phyloP scores from a whole-genome alignment of 1,140 invertebrate genomes.

The Rhynchophorus ferrugineus region DNA sequence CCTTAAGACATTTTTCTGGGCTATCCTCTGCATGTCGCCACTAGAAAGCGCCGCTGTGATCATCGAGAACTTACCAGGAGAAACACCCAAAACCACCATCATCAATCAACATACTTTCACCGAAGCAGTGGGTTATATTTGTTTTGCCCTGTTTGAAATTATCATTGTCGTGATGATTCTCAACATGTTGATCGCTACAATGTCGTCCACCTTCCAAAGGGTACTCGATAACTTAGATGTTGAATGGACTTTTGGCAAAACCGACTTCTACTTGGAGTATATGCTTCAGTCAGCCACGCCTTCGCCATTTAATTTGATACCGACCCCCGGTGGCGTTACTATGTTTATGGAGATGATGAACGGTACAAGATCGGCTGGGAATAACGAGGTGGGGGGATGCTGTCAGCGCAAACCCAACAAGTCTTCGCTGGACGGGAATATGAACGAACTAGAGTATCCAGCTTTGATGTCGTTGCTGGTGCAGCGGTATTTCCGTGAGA shows the following conservation, averaged over 20 bases:
- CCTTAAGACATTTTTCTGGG: slow-evolving; percentile 68
- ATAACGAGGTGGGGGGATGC: slow-evolving; percentile 17
- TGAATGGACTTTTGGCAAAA: slow-evolving; percentile 54
- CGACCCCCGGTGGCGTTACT: slow-evolving; percentile 43
- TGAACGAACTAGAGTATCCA: slow-evolving; percentile 37
- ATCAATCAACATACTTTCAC: slow-evolving; percentile 52
- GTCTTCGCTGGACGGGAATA: slow-evolving; percentile 3
- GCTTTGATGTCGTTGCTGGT: slow-evolving; percentile 47
- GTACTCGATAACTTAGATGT: slow-evolving; percentile 53
- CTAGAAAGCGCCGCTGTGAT: slow-evolving; percentile 57
- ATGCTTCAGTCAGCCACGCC: slow-evolving; percentile 50
- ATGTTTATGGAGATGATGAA: slow-evolving; percentile 43
- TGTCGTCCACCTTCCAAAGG: slow-evolving; percentile 64
- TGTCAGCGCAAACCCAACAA: slow-evolving; percentile 8
- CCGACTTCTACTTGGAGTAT: slow-evolving; percentile 50
- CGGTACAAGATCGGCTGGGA: slow-evolving; percentile 17
- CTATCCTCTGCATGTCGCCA: slow-evolving; percentile 63
- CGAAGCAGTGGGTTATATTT: slow-evolving; percentile 54
- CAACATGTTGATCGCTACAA: slow-evolving; percentile 72
- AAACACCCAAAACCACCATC: slow-evolving; percentile 40
- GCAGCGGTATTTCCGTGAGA: slow-evolving; percentile 48
- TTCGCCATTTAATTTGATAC: slow-evolving; percentile 50
- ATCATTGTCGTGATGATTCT: slow-evolving; percentile 65
- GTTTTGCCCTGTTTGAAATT: slow-evolving; percentile 57
- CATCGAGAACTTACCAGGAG: slow-evolving; percentile 49